Base-by-base conservation (phyloP, 2,113 vertebrate species). In the Calyptommatus sinebrachiatus region DNA sequence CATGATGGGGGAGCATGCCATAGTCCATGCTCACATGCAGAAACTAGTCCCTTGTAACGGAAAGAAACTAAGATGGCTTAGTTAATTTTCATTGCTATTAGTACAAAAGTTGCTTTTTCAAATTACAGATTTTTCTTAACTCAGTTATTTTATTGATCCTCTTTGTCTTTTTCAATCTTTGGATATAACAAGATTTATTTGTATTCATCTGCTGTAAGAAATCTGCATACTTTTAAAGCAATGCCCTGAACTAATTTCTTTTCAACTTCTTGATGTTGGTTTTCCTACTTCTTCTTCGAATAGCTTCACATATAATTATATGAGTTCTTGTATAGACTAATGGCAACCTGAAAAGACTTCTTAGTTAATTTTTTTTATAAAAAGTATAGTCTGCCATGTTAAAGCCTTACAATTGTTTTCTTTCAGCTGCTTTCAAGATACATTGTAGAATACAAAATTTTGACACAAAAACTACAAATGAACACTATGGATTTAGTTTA, bases 161-260 rank as follows among this genome's bases (percentile, higher is more conserved):
- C 63, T 65, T 65, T 65, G 16, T 18, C n/a, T 28, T 18, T 65
- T 65, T 65, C n/a, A 65, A 20, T 28, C 26, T n/a, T 65, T 28
- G 26, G 61, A 63, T 63, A 22, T 63, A 26, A 63, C 62, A 63
- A 63, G 62, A 63, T 26, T 63, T 63, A 63, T 63, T 24, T 65
- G 26, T 20, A 28, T 65, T 65, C 1, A 92, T 91, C 89, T 53
- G 21, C 85, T 84, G 79, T 88, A 73, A 88, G 88, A 88, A 77
- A 88, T 78, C 88, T 90, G 90, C 86, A 89, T 92, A 41, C 18
- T 18, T 90, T 71, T 76, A 85, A 88, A 86, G 68, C 79, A 83
- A 84, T 69, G 65, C 79, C 78, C 28, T 22, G 1, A 24, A 22
- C 78, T 77, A 67, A 2, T 78, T 84, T 86, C 28, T 35, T 72